These are phyloP conservation scores for Aphaenogaster rudis DNA, from an alignment of 1,140 invertebrate genomes.

Conservation along the genomic window DNA sequence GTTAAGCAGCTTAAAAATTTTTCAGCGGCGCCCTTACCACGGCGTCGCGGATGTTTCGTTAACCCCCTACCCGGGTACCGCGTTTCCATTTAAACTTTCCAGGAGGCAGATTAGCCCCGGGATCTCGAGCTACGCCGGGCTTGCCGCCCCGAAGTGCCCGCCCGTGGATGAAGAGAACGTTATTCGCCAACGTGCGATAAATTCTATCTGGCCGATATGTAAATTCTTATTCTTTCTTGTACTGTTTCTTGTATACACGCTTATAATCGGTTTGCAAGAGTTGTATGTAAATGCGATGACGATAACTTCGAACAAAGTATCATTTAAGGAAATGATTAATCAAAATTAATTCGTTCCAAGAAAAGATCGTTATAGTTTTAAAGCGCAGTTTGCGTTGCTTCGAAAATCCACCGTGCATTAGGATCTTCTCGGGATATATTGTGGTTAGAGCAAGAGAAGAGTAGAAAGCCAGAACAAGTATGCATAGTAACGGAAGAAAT, in stretches of 20 bases:
- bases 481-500: conserved; percentile 20
- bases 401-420: conserved; percentile 14
- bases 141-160: conserved; percentile 39
- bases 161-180: conserved; percentile 41
- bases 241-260: not conserved
- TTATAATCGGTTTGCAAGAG: not conserved
- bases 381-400: conserved; percentile 4
- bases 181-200: conserved; percentile 53
- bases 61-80: conserved; percentile 51
- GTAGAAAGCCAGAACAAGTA: conserved; percentile 2
- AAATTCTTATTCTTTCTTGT: conserved; percentile 29
- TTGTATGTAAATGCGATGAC: not conserved
- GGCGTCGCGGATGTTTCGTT: conserved; percentile 68
- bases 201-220: conserved; percentile 49
- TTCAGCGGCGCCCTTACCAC: conserved; percentile 39
- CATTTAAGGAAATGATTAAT: not conserved
- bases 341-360: not conserved
- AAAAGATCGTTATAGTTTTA: not conserved
- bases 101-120: conserved; percentile 74
- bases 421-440: conserved; percentile 18
- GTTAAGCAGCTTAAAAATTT: conserved; percentile 80
- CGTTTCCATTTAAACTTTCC: conserved; percentile 79
- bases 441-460: not conserved
- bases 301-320: not conserved
- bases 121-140: conserved; percentile 66